Base-by-base conservation (phyloP, 1,140 invertebrate species). In the Chymomyza costata region DNA sequence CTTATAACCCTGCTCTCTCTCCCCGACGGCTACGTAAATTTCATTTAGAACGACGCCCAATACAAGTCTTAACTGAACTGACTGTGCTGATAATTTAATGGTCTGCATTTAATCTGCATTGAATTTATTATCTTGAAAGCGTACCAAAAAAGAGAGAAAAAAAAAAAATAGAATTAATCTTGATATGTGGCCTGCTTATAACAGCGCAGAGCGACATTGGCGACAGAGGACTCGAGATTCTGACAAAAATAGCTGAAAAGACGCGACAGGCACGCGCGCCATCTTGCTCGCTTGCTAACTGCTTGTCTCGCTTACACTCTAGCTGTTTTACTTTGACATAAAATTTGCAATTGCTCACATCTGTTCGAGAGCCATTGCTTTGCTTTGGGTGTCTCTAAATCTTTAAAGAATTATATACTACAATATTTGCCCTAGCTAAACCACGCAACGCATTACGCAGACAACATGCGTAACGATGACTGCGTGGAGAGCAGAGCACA, bases 361-460 rank as follows among this genome's bases (percentile, higher is more conserved):
- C 52, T 62, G 52, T 52, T 62, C 53, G 21, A 25, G 21, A 5
- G 21, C 3, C 21, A 8, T 25, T 37, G 21, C 8, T 25, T 3
- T 15, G 10, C 39, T 35, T n/a, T 50, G 51, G 55, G 71, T 78
- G 71, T 78, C 73, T 78, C 66, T 78, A 78, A 78, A 78, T 78
- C 71, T 78, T 78, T 78, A 78, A 78, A 78, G 71, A 78, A 78
- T 78, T 78, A 78, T 78, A 80, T 78, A 78, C 73, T 78, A 76
- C 71, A 74, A 39, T 76, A 69, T 57, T 62, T 63, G n/a, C n/a
- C n/a, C n/a, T 8, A 3, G 21, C 21, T 3, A 25, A 25, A 3
- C 3, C 21, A 8, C 21, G 21, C 21, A 3, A 5, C 21, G 8
- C 21, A 25, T 25, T 25, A 25, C 21, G 21, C 21, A 25, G 21